A percentile compares a stretch with the other conserved stretches of the same genome.
phyloP scores from a whole-genome alignment of 2,797 vertebrate genomes.

The Hippoglossus hippoglossus region DNA sequence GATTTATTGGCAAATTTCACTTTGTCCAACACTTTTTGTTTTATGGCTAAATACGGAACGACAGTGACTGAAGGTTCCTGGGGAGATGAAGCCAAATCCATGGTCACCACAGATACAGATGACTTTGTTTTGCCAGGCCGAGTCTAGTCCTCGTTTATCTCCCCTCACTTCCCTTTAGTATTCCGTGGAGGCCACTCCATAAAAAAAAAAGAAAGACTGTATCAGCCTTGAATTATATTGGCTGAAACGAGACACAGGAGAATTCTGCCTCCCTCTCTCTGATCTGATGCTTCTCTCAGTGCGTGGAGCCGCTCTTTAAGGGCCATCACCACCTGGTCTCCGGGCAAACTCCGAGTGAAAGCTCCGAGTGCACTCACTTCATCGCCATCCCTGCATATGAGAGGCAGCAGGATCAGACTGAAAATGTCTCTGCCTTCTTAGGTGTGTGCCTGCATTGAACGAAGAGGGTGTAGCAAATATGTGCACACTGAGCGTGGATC shows the following conservation, averaged over 20 bases:
- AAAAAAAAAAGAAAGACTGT: conserved; percentile 34
- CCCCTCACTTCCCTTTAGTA: conserved; percentile 61
- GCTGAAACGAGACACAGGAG: conserved; percentile 74
- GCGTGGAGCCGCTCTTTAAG: conserved; percentile 61
- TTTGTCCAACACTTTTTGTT: neutral
- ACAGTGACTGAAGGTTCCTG: conserved; percentile 44
- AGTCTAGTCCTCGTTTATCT: conserved; percentile 58
- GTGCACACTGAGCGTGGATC: conserved; percentile 24
- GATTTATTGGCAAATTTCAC: neutral
- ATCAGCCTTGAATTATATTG: conserved; percentile 78
- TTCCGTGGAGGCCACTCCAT: conserved; percentile 57
- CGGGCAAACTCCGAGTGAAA: conserved; percentile 29
- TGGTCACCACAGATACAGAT: conserved; percentile 51
- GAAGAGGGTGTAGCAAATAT: conserved; percentile 16
- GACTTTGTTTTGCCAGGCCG: conserved; percentile 68
- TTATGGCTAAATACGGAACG: conserved; percentile 14
- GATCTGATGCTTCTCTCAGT: conserved; percentile 65
- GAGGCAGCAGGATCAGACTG: conserved; percentile 1
- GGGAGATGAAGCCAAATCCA: conserved; percentile 45
- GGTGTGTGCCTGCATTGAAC: neutral
- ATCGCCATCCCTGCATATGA: neutral
- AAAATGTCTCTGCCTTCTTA: conserved; percentile 21
- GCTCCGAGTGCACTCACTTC: neutral
- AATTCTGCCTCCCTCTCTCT: conserved; percentile 65
- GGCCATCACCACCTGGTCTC: conserved; percentile 49